Evolutionary conservation across 2,888 invertebrate species (phyloP), one percentile per base, ranked within the genome.

Genomic region (Ennomos erosarius): DNA sequence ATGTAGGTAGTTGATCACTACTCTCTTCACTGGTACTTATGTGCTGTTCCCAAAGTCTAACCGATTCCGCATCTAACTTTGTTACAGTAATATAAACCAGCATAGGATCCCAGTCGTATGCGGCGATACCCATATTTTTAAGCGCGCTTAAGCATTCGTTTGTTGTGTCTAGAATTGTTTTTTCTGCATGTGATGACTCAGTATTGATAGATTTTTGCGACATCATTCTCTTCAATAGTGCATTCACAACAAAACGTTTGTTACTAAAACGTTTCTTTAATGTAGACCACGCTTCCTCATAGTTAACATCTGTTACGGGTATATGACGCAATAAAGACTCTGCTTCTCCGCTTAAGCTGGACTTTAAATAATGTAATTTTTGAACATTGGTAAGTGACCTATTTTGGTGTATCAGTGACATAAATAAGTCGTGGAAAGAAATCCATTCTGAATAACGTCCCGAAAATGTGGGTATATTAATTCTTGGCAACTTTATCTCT

Each of bases 361-460:
- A 46, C 26, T 63, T 59, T 36, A 63, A 47, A 13, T 63, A 59
- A 9, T 56, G 53, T 10, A 65, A 38, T 46, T 56, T 65, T 35
- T 62, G 40, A n/a, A 62, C 59, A 1, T 55, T 44, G 36, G 10
- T 38, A 9, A 60, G 9, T 9, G 34, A n/a, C 10, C 45, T 13
- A 33, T 55, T 51, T 4, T 62, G 16, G 48, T 57, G 59, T 1
- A 59, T 48, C 12, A 65, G 12, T 0, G 62, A 57, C 0, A 11
- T 39, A 9, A 51, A 62, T 1, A 65, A 13, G 33, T 59, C 64
- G 6, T 37, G 34, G 10, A 54, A 65, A 9, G 64, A 34, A 0
- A 62, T 37, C 61, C 59, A 62, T 5, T 60, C 62, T 50, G 59
- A 62, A 37, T 59, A 59, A n/a, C 10, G 13, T 12, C 61, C 56